A percentile compares a stretch with the other conserved stretches of the same genome.
Conservation (phyloP, 2,113 vertebrate genomes). For the Regulus satrapa region DNA sequence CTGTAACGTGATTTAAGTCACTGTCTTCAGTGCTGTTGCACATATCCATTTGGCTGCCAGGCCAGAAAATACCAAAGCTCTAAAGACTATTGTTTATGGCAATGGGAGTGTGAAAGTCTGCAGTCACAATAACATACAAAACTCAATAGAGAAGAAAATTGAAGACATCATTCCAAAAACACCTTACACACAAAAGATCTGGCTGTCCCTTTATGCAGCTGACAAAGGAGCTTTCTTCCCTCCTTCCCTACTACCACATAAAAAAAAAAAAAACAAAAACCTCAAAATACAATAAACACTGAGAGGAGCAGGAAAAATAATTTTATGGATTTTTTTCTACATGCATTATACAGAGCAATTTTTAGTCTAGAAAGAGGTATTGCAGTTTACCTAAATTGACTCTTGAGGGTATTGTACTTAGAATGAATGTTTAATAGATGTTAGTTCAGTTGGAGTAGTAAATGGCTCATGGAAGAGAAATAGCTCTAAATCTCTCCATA, state of each 20-base stretch:
- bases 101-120: neutral
- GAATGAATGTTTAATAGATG: constrained; percentile 47
- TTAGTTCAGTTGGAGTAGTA: neutral
- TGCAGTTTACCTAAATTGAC: constrained; percentile 28
- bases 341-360: neutral
- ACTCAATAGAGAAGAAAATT: neutral
- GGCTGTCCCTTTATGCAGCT: neutral
- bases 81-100: neutral
- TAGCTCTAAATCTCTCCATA: neutral
- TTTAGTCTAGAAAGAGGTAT: neutral
- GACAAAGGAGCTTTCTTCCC: neutral
- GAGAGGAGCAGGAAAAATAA: neutral
- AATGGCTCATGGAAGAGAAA: constrained; percentile 18
- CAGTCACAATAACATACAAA: neutral
- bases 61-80: neutral
- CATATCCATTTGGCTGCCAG: neutral
- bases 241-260: neutral
- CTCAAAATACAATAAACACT: neutral
- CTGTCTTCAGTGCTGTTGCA: neutral
- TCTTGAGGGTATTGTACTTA: constrained; percentile 7
- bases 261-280: neutral
- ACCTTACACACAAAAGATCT: neutral
- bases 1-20: neutral
- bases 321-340: neutral
- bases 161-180: neutral